These are phyloP conservation scores for Condylura cristata DNA, from an alignment of 2,113 vertebrate genomes.

Conservation along the genomic window DNA sequence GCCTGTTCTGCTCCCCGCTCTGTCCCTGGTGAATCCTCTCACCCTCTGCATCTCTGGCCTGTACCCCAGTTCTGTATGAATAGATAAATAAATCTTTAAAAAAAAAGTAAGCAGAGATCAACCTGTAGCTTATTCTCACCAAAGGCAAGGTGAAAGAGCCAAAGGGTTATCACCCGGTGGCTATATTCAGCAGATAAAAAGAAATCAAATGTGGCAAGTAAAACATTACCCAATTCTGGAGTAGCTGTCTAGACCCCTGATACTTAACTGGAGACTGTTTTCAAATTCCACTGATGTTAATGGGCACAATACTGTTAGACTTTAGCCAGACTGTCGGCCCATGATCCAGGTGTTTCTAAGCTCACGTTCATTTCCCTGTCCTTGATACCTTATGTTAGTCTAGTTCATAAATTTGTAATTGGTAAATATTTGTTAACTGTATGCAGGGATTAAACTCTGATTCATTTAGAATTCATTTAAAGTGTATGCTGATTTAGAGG, in stretches of 20 bases:
- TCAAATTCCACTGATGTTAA: neutral
- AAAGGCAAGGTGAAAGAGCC: neutral
- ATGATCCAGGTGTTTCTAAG: too few relatives aligned
- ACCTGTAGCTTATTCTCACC: neutral
- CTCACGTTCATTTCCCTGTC: neutral
- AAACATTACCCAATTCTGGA: neutral
- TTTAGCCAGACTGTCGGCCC: neutral
- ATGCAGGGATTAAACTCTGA: neutral
- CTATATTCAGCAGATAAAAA: neutral
- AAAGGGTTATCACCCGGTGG: neutral
- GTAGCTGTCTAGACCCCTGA: neutral
- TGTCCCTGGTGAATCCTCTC: too few relatives aligned
- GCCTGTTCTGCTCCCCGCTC: too few relatives aligned
- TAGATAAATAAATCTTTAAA: too few relatives aligned
- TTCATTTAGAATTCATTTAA: neutral
- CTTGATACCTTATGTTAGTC: neutral
- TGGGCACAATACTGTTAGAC: rapidly evolving
- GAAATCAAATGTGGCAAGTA: neutral
- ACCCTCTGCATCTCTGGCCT: too few relatives aligned
- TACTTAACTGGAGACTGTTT: neutral
- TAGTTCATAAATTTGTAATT: neutral
- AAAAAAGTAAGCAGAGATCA: neutral
- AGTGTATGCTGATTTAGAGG: neutral
- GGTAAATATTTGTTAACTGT: conserved; percentile 22
- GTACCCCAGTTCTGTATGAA: too few relatives aligned